phyloP scores from a whole-genome alignment of 35 echinoderm and acorn worm genomes.

The Apostichopus parvimensis region DNA sequence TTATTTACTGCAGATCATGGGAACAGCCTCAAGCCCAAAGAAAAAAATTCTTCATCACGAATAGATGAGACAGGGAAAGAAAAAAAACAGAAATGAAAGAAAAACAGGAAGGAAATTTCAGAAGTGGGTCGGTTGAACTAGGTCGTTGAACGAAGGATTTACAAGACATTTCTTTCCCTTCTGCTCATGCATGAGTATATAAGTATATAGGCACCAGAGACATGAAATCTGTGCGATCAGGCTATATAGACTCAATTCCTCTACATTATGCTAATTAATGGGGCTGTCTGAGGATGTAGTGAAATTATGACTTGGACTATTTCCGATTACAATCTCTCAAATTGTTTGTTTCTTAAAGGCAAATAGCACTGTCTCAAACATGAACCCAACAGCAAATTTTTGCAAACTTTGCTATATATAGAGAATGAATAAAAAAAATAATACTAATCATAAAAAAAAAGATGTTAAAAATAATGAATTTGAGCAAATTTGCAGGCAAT shows the following conservation, averaged over 20 bases:
- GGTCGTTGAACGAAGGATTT: constrained; percentile 1
- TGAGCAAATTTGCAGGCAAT: no score
- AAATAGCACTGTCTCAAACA: no score
- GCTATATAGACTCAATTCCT: neutral
- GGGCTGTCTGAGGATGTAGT: neutral
- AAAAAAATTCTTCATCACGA: neutral
- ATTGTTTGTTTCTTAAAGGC: no score
- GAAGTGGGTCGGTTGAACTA: constrained; percentile 11
- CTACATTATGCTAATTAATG: neutral
- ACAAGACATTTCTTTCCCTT: neutral
- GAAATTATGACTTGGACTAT: neutral
- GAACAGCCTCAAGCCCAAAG: neutral
- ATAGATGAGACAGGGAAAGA: neutral
- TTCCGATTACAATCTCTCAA: neutral
- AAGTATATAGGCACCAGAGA: neutral
- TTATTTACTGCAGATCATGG: constrained; percentile 1
- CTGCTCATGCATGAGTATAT: neutral
- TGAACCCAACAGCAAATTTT: no score
- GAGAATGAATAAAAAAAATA: no score
- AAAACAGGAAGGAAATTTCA: neutral
- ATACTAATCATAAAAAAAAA: no score
- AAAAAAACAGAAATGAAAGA: neutral
- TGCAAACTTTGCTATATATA: no score
- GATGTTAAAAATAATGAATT: no score
- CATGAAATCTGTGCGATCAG: neutral